Evolutionary conservation across 2,797 vertebrate species (phyloP).

Genomic region (Enteromius unitaeniatus): DNA sequence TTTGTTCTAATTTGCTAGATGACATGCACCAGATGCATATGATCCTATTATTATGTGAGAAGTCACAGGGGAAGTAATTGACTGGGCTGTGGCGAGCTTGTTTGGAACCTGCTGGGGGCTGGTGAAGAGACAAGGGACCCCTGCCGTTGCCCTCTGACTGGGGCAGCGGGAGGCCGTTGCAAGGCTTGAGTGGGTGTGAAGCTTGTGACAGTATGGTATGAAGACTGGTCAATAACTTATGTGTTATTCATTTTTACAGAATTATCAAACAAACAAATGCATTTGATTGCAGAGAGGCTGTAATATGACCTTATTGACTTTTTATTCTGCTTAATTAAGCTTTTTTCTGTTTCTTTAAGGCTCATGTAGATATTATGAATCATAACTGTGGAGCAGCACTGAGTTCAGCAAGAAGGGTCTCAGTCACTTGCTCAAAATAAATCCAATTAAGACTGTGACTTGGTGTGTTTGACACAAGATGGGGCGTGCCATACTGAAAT

Average conservation of each 20-base stretch:
- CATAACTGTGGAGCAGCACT: constrained; percentile 56
- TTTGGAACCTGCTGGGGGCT: constrained; percentile 66
- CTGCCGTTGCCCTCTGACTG: constrained; percentile 64
- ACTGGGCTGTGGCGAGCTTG: constrained; percentile 64
- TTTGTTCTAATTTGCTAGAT: constrained; percentile 80
- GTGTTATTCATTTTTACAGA: constrained; percentile 53
- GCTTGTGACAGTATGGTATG: constrained; percentile 55
- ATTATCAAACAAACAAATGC: constrained; percentile 20
- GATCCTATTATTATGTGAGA: constrained; percentile 84
- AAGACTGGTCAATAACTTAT: constrained; percentile 62
- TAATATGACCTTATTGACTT: constrained; percentile 51
- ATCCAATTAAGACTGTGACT: constrained; percentile 66
- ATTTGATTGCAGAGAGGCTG: constrained; percentile 1
- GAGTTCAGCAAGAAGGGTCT: constrained; percentile 54
- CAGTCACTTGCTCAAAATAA: constrained; percentile 62
- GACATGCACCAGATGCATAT: constrained; percentile 77
- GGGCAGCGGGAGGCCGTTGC: constrained; percentile 60
- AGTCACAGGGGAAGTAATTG: constrained; percentile 80
- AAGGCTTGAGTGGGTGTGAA: constrained; percentile 56
- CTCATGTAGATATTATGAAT: constrained; percentile 26
- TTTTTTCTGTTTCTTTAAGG: constrained; percentile 56
- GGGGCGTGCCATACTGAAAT: constrained; percentile 35
- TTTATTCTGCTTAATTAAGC: constrained; percentile 67
- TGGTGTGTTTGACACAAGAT: constrained; percentile 53
- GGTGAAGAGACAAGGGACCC: constrained; percentile 70